Evolutionary conservation across 2,797 vertebrate genomes (phyloP).

Genomic region (Varecia variegata): DNA sequence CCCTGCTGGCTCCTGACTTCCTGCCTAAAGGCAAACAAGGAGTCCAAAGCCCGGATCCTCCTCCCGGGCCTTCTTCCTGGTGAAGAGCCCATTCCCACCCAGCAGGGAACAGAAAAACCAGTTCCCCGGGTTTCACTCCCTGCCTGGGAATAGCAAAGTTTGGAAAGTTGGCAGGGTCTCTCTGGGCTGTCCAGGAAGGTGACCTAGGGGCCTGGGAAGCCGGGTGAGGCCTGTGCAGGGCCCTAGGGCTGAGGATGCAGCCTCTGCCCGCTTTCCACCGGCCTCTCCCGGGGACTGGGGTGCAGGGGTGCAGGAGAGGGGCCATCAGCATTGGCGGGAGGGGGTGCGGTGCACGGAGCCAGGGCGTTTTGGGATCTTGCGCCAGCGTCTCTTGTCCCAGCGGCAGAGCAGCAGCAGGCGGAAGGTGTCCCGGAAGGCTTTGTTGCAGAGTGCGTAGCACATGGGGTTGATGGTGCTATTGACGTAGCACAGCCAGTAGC

Average conservation of each 20-base stretch:
- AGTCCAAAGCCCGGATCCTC: slow-evolving; percentile 57
- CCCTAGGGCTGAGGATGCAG: slow-evolving; percentile 16
- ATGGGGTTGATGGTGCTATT: slow-evolving; percentile 90
- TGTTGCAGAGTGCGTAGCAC: slow-evolving; percentile 90
- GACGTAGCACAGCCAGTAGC: slow-evolving; percentile 90
- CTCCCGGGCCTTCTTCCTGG: slow-evolving; percentile 61
- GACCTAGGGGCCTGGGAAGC: slow-evolving; percentile 28
- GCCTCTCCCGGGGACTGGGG: slow-evolving; percentile 5
- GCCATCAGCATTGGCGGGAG: slow-evolving; percentile 73
- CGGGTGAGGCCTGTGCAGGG: background rate
- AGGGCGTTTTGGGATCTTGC: slow-evolving; percentile 75
- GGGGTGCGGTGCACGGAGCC: slow-evolving; percentile 76
- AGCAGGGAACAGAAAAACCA: slow-evolving; percentile 67
- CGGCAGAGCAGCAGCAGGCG: slow-evolving; percentile 86
- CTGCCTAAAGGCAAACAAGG: slow-evolving; percentile 62
- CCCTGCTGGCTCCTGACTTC: slow-evolving; percentile 50
- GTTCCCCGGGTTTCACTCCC: slow-evolving; percentile 55
- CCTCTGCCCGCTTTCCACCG: background rate
- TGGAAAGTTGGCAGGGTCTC: slow-evolving; percentile 38
- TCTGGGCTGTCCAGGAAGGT: slow-evolving; percentile 51
- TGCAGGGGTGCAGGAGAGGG: background rate
- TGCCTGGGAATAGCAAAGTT: slow-evolving; percentile 24
- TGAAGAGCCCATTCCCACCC: slow-evolving; percentile 48
- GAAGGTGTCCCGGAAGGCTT: slow-evolving; percentile 87
- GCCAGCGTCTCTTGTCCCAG: slow-evolving; percentile 82